phyloP scores from a whole-genome alignment of 1,140 invertebrate genomes.

The Vollenhovia emeryi region DNA sequence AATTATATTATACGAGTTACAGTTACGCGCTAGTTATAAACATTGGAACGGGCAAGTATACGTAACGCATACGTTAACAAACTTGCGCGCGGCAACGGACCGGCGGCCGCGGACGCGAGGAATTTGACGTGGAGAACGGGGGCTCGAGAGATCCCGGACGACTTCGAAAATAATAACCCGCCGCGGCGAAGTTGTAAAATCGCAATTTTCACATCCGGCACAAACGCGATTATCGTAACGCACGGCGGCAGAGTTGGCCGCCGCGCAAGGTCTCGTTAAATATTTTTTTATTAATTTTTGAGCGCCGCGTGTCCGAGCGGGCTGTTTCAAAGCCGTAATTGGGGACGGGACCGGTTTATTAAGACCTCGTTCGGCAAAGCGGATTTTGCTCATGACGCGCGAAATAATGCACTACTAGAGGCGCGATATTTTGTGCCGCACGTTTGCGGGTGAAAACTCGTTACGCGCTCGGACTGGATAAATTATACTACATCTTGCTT shows the following conservation, averaged over 20 bases:
- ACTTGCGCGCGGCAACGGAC: neutral
- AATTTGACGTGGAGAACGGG: neutral
- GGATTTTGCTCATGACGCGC: constrained; percentile 43
- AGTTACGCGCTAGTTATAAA: constrained; percentile 49
- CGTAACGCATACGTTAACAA: constrained; percentile 12
- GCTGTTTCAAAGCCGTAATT: constrained; percentile 47
- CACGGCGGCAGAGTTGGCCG: constrained; percentile 4
- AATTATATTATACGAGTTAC: constrained; percentile 54
- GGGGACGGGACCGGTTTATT: constrained; percentile 46
- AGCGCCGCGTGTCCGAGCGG: constrained; percentile 17
- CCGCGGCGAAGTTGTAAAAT: constrained; percentile 33
- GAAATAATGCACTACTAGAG: constrained; percentile 42
- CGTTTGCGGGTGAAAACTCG: constrained; percentile 41
- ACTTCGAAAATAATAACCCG: constrained; percentile 35
- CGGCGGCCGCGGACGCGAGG: neutral
- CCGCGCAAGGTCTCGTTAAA: constrained; percentile 26
- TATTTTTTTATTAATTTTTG: constrained; percentile 48
- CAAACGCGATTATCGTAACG: constrained; percentile 38
- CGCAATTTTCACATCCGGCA: constrained; percentile 24
- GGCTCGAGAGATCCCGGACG: constrained; percentile 8
- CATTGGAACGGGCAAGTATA: constrained; percentile 6
- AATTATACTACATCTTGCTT: constrained; percentile 46
- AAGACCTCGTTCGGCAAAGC: constrained; percentile 46
- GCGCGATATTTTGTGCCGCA: constrained; percentile 24
- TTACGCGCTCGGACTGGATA: constrained; percentile 10